Percentiles rank a stretch among this genome's conserved stretches.
These are phyloP conservation scores for Chamaetylas fuelleborni DNA, from an alignment of 2,113 vertebrate species.

Conservation along the genomic window DNA sequence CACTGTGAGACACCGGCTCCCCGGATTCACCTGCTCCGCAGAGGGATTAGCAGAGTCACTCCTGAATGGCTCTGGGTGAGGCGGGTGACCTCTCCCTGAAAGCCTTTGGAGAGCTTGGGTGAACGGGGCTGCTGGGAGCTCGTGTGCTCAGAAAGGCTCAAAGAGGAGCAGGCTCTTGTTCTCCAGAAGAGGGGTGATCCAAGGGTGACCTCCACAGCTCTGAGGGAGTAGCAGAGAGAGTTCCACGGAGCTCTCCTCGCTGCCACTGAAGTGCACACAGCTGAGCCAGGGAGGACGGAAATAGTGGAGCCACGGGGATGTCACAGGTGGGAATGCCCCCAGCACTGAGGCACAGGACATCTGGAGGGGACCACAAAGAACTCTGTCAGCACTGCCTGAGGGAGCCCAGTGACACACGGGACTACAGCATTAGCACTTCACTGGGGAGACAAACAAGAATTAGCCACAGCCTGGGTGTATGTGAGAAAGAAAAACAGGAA, in stretches of 20 bases:
- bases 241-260: neutral
- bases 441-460: neutral
- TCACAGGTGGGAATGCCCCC: neutral
- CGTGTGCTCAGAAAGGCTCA: neutral
- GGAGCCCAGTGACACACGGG: rapidly evolving
- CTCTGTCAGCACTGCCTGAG: rapidly evolving
- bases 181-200: neutral
- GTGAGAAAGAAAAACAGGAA: rapidly evolving
- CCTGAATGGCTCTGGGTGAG: neutral
- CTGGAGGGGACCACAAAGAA: neutral
- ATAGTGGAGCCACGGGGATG: rapidly evolving
- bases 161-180: conserved; percentile 1
- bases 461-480: neutral
- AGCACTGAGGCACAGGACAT: neutral
- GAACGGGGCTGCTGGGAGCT: neutral
- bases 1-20: neutral
- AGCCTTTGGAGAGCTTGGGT: neutral
- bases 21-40: rapidly evolving
- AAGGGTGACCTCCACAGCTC: neutral
- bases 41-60: neutral
- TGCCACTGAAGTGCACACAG: rapidly evolving
- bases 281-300: neutral
- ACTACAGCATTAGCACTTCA: neutral
- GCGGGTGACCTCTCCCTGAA: neutral
- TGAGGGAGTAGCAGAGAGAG: neutral